Base-by-base conservation (phyloP, 2,113 vertebrate genomes). In the Nycticryphes semicollaris region DNA sequence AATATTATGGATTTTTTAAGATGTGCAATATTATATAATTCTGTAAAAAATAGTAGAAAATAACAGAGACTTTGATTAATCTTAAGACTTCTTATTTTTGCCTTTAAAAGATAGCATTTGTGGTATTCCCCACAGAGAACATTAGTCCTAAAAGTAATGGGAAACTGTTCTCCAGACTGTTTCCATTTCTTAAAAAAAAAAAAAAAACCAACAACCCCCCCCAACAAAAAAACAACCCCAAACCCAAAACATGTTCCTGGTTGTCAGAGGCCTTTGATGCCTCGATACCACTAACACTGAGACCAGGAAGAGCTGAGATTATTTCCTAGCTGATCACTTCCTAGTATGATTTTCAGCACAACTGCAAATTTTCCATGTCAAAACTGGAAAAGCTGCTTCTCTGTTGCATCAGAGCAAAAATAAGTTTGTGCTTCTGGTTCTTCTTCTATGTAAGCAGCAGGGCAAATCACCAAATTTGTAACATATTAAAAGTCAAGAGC, bases 1-100 rank as follows among this genome's bases (percentile, higher is more conserved):
- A 35, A 60, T 43, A 68, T 82, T 41, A 48, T 45, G 15, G 21
- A 66, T 45, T 37, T 91, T 94, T 88, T 23, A 3, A 80, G 94
- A 79, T 20, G 78, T 56, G 50, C 69, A 60, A 77, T 63, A 47
- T 48, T 59, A 59, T 72, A 47, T 27, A 90, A n/a, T n/a, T 63
- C 78, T 94, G 27, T 45, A 90, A 79, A 85, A 88, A 47, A 82
- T 84, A 53, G 37, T 84, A 96, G 82, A 72, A 96, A 90, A 86
- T 28, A 89, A 83, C 54, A 68, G 33, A 84, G 45, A 28, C 23
- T 81, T 69, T 2, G 3, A 50, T 73, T 41, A 87, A 60, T 4
- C 10, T 54, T 56, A 43, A 66, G 22, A 60, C 28, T 64, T 45
- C 9, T 37, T 28, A 14, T 24, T 60, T 47, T 33, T 82, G 23